A percentile compares a stretch with the other conserved stretches of the same genome.
Conservation (phyloP, 92 coral and sea anemone genomes). For the Parazoanthus darwini region DNA sequence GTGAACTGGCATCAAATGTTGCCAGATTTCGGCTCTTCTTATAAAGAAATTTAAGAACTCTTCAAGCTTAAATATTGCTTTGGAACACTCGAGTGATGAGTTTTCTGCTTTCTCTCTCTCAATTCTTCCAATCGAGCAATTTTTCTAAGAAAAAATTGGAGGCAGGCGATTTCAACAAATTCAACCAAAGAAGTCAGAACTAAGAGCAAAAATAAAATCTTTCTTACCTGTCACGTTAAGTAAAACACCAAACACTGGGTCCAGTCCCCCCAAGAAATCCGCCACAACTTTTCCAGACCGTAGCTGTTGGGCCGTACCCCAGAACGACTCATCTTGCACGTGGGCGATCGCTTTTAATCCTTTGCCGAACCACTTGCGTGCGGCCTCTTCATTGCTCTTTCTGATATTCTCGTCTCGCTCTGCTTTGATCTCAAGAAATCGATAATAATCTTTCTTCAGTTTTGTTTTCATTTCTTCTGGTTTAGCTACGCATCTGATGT, state of each 20-base stretch:
- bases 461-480: slow-evolving; percentile 3
- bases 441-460: slow-evolving; percentile 14
- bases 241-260: slow-evolving; percentile 62
- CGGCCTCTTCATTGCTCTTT: background rate
- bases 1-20: too few species aligned
- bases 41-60: too few species aligned
- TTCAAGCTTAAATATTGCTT: too few species aligned
- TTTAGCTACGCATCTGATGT: slow-evolving; percentile 30
- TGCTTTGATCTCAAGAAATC: slow-evolving; percentile 16
- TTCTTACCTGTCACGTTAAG: slow-evolving; percentile 62
- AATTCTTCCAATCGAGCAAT: too few species aligned
- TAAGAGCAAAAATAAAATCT: background rate
- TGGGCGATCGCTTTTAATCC: slow-evolving; percentile 19
- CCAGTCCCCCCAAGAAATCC: slow-evolving; percentile 61
- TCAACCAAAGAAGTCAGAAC: background rate
- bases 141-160: background rate
- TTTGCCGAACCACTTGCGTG: background rate
- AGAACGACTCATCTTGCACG: slow-evolving; percentile 38
- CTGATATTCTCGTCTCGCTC: slow-evolving; percentile 8
- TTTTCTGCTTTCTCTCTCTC: too few species aligned
- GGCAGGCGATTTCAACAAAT: background rate
- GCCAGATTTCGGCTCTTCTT: too few species aligned
- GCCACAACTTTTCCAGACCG: slow-evolving; percentile 60
- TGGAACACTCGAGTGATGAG: too few species aligned
- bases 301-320: slow-evolving; percentile 66